Conservation (phyloP, 2,113 vertebrate genomes). For the Anoura caudifer region DNA sequence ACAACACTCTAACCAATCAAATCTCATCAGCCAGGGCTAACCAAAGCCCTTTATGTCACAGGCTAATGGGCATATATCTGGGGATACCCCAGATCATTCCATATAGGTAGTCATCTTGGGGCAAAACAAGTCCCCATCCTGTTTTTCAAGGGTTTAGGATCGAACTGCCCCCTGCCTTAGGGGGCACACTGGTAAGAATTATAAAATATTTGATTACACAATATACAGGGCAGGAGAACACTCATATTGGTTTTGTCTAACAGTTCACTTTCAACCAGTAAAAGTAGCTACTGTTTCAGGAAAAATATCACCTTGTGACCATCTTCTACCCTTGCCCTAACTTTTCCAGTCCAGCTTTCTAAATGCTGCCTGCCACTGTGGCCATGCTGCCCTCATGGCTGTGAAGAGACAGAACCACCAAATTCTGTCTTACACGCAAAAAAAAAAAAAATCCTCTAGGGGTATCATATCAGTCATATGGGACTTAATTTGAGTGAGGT, state of each 20-base stretch:
- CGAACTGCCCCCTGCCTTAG: neutral
- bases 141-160: neutral
- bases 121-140: neutral
- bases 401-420: neutral
- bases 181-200: neutral
- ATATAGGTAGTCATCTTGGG: neutral
- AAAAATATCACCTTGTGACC: neutral
- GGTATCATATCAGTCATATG: neutral
- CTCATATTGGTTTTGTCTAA: neutral
- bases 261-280: neutral
- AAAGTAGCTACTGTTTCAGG: neutral
- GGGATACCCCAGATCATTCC: neutral
- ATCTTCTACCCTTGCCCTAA: neutral
- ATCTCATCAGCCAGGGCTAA: too few species aligned
- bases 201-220: neutral
- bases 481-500: neutral
- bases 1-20: too few species aligned
- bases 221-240: neutral
- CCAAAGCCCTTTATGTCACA: neutral
- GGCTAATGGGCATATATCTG: neutral
- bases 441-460: neutral
- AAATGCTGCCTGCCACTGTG: neutral
- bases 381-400: neutral
- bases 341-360: neutral
- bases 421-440: neutral